These are phyloP conservation scores for Indicator maculatus DNA, from an alignment of 2,113 vertebrate species.

Conservation along the genomic window DNA sequence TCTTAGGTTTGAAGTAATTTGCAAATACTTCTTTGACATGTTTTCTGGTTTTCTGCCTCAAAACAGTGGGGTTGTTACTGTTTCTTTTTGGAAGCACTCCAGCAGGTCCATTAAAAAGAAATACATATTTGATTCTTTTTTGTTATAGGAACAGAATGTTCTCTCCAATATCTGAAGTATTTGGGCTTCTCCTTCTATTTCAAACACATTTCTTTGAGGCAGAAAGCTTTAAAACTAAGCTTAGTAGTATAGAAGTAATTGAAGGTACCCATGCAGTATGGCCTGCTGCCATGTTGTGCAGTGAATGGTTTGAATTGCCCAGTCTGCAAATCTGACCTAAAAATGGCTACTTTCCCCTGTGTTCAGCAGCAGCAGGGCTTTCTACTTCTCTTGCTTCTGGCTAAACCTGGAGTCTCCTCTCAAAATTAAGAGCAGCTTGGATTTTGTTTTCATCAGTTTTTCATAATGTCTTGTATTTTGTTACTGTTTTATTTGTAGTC, in stretches of 20 bases:
- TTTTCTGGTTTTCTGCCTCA: conserved; percentile 52
- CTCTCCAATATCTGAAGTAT: not conserved
- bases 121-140: not conserved
- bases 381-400: not conserved
- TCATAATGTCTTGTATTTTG: not conserved
- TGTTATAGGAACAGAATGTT: not conserved
- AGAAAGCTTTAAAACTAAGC: not conserved
- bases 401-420: not conserved
- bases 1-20: not conserved
- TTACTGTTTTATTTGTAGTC: not conserved
- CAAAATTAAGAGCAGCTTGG: not conserved
- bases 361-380: not conserved
- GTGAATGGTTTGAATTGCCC: not conserved
- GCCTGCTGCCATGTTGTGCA: not conserved
- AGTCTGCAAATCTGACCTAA: not conserved
- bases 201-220: not conserved
- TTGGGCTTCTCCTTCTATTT: not conserved
- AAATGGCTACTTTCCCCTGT: not conserved
- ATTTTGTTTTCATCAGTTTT: not conserved
- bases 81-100: conserved; percentile 23
- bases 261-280: accelerated
- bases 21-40: conserved; percentile 14
- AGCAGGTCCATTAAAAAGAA: conserved; percentile 43
- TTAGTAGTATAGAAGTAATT: not conserved
- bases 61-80: not conserved